Percentiles rank a stretch among this genome's conserved stretches.
phyloP scores from a whole-genome alignment of 2,113 vertebrate species.

The Gracilinanus agilis region DNA sequence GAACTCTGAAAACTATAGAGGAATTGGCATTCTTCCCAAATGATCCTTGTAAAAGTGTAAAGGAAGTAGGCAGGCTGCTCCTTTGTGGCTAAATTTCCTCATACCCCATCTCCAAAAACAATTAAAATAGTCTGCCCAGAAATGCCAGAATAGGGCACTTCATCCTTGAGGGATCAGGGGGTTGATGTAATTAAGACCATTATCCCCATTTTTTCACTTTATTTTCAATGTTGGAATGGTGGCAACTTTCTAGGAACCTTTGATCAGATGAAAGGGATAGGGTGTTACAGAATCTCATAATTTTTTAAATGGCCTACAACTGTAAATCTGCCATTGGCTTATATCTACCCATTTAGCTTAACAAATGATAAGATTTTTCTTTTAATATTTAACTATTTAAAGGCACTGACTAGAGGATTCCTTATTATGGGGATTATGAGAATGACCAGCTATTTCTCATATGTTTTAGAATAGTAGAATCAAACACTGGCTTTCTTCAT shows the following conservation, averaged over 20 bases:
- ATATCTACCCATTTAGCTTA: no score
- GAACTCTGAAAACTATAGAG: background rate
- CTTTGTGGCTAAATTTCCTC: background rate
- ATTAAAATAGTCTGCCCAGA: background rate
- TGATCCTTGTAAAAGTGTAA: background rate
- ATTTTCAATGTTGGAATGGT: background rate
- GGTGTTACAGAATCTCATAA: background rate
- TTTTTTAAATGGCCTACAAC: background rate
- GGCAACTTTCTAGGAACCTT: background rate
- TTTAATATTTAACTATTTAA: background rate
- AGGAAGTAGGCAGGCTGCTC: background rate
- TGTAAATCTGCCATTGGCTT: background rate
- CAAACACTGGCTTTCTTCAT: slow-evolving; percentile 5
- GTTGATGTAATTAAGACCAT: background rate
- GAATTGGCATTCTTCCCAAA: background rate
- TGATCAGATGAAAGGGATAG: background rate
- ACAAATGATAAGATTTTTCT: background rate
- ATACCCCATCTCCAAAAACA: background rate
- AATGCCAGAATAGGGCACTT: background rate
- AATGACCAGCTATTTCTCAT: background rate
- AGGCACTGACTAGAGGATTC: background rate
- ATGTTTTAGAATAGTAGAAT: background rate
- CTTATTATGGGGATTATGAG: background rate
- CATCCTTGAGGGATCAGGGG: background rate
- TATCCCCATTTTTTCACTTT: background rate